phyloP scores from a whole-genome alignment of 2,113 vertebrate species.

The Steatornis caripensis region DNA sequence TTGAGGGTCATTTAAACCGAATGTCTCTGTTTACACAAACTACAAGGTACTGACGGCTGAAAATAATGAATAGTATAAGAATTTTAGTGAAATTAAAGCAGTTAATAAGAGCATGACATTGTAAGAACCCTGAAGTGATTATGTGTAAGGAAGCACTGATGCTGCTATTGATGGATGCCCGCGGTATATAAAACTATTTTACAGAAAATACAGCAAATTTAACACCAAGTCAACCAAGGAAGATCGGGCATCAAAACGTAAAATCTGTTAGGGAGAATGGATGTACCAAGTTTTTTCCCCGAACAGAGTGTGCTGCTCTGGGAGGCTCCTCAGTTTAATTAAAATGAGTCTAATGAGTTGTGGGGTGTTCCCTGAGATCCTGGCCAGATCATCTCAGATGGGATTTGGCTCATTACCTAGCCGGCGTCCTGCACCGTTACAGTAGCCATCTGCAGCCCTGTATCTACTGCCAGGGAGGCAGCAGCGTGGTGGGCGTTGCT shows the following conservation, averaged over 20 bases:
- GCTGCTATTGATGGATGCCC: not conserved
- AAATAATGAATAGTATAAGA: not conserved
- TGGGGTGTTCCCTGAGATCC: conserved; percentile 44
- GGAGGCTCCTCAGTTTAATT: conserved; percentile 41
- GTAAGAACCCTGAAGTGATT: not conserved
- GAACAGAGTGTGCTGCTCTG: not conserved
- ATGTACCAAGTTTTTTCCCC: not conserved
- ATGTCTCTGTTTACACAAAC: not conserved
- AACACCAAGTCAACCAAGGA: not conserved
- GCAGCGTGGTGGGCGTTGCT: conserved; percentile 31
- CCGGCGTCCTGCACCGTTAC: not conserved
- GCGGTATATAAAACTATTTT: not conserved
- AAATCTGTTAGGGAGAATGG: not conserved
- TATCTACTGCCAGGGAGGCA: conserved; percentile 26
- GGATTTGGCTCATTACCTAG: conserved; percentile 36
- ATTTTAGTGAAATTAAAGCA: not conserved
- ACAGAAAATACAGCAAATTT: conserved; percentile 10
- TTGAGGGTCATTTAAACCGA: not conserved
- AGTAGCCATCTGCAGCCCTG: conserved; percentile 21
- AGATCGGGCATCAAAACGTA: not conserved
- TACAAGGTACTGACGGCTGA: not conserved
- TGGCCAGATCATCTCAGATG: not conserved
- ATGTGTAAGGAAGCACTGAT: not conserved
- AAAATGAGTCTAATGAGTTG: conserved; percentile 41
- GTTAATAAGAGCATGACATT: not conserved